Evolutionary conservation across 2,797 vertebrate genomes (phyloP).

Genomic region (Smutsia gigantea): DNA sequence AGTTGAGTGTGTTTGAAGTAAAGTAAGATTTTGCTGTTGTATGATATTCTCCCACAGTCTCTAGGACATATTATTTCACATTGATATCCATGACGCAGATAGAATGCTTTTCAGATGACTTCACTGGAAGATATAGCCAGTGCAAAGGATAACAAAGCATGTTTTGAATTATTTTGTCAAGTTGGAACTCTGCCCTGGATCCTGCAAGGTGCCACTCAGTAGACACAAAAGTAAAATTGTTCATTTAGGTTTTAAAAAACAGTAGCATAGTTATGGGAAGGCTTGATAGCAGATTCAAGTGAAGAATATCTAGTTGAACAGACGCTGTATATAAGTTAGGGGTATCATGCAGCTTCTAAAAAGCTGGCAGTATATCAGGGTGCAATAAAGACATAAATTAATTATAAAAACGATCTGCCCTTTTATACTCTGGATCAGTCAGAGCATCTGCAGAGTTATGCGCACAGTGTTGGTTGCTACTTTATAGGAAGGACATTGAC

Average conservation of each 20-base stretch:
- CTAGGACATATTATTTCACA: conserved; percentile 25
- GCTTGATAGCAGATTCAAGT: not conserved
- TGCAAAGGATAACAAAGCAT: conserved; percentile 58
- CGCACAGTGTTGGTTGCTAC: not conserved
- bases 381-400: conserved; percentile 74
- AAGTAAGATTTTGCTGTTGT: not conserved
- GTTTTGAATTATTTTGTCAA: conserved; percentile 49
- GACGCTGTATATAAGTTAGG: conserved; percentile 53
- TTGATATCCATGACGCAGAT: conserved; percentile 16
- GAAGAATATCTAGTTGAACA: conserved; percentile 48
- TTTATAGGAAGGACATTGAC: conserved; percentile 13
- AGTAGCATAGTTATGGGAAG: conserved; percentile 18
- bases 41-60: not conserved
- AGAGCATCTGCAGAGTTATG: not conserved
- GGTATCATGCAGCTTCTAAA: not conserved
- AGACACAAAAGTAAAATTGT: conserved; percentile 50
- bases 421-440: conserved; percentile 1
- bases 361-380: conserved; percentile 42
- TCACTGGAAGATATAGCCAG: conserved; percentile 45
- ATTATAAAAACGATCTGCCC: conserved; percentile 34
- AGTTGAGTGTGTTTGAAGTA: not conserved
- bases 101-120: conserved; percentile 59
- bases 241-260: conserved; percentile 42
- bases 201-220: conserved; percentile 8
- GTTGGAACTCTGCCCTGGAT: conserved; percentile 38